phyloP scores from a whole-genome alignment of 2,888 invertebrate species.

The Trissonchulus latispiculum region DNA sequence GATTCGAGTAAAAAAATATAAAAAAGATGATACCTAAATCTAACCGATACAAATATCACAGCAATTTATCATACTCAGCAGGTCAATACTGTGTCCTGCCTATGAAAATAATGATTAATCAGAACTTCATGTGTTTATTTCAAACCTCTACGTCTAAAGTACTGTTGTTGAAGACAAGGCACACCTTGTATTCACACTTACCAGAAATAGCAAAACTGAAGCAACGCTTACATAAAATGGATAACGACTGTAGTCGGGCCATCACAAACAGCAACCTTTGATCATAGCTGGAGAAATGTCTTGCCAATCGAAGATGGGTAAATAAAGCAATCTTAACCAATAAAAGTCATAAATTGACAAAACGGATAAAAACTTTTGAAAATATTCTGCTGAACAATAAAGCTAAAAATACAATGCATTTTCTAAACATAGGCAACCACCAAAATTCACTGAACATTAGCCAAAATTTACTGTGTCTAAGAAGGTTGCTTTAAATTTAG shows the following conservation, averaged over 20 bases:
- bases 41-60: too few relatives aligned
- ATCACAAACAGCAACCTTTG: slow-evolving; percentile 68
- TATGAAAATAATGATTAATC: too few relatives aligned
- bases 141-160: too few relatives aligned
- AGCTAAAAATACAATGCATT: not conserved
- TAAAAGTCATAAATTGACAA: not conserved
- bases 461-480: too few relatives aligned
- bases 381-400: not conserved
- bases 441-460: too few relatives aligned
- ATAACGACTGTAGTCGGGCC: slow-evolving; percentile 45
- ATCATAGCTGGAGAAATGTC: slow-evolving; percentile 63
- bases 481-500: not conserved
- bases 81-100: too few relatives aligned
- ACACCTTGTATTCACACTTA: not conserved
- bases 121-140: too few relatives aligned
- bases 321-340: slow-evolving; percentile 52
- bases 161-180: not conserved
- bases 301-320: slow-evolving; percentile 69
- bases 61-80: too few relatives aligned
- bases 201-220: too few relatives aligned
- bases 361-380: not conserved
- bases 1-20: too few relatives aligned
- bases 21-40: too few relatives aligned
- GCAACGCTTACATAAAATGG: slow-evolving; percentile 34
- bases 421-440: too few relatives aligned